Conservation (phyloP, 2,113 vertebrate species). For the Pseudorhombus dupliciocellatus region DNA sequence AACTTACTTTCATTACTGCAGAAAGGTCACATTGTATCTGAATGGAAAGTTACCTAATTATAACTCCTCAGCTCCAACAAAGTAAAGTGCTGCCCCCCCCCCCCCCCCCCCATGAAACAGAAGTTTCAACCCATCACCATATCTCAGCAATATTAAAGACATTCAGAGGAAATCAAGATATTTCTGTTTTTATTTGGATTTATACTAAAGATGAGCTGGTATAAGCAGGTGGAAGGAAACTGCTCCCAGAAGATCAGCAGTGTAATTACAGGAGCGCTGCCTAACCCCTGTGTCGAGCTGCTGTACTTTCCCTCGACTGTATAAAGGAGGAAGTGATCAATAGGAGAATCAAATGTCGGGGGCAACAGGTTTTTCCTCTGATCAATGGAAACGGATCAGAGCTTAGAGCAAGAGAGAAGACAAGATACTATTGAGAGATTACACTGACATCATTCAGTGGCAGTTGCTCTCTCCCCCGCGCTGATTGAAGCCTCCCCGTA, state of each 20-base stretch:
- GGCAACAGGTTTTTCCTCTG: constrained; percentile 82
- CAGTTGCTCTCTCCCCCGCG: constrained; percentile 53
- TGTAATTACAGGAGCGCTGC: constrained; percentile 64
- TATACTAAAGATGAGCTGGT: neutral
- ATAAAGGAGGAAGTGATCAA: constrained; percentile 85
- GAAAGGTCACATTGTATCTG: constrained; percentile 80
- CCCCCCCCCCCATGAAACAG: constrained; percentile 17
- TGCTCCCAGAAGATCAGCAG: constrained; percentile 58
- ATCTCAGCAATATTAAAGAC: neutral
- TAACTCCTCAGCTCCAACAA: constrained; percentile 73
- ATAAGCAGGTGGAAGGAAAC: neutral
- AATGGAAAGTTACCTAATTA: constrained; percentile 78
- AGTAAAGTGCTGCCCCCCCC: constrained; percentile 23
- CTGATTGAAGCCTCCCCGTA: neutral
- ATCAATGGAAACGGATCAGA: constrained; percentile 83
- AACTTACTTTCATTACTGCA: constrained; percentile 73
- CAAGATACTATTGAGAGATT: constrained; percentile 83
- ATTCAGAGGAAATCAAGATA: constrained; percentile 15
- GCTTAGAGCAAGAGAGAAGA: constrained; percentile 76
- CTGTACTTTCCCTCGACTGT: constrained; percentile 78
- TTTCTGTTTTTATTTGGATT: neutral
- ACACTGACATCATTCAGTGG: constrained; percentile 75
- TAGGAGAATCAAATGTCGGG: constrained; percentile 82
- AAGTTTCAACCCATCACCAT: constrained; percentile 21
- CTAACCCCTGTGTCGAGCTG: constrained; percentile 64